phyloP scores from a whole-genome alignment of 2,797 vertebrate species.

The Enteromius radiatus region DNA sequence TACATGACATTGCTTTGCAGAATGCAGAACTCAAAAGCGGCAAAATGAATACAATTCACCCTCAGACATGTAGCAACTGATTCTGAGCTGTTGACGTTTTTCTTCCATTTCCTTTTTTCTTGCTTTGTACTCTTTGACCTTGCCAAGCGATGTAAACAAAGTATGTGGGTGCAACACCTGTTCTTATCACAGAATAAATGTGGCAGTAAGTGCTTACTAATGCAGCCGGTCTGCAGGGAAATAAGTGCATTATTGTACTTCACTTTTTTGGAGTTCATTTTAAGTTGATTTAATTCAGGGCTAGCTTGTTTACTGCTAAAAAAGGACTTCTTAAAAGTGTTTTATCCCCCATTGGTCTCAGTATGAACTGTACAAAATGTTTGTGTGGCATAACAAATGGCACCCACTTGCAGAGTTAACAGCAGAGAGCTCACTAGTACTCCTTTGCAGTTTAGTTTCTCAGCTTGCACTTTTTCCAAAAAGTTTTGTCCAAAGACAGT shows the following conservation, averaged over 20 bases:
- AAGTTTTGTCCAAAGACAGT: neutral
- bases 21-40: neutral
- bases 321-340: conserved; percentile 23
- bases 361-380: conserved; percentile 17
- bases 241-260: conserved; percentile 39
- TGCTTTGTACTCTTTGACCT: conserved; percentile 7
- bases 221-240: conserved; percentile 37
- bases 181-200: conserved; percentile 7
- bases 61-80: neutral
- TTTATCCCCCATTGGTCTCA: conserved; percentile 28
- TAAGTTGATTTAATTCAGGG: conserved; percentile 32
- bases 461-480: neutral
- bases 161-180: conserved; percentile 7
- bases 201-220: conserved; percentile 40
- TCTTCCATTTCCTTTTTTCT: neutral
- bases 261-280: conserved; percentile 33
- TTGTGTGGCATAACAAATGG: conserved; percentile 18
- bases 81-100: neutral
- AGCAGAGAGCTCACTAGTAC: neutral
- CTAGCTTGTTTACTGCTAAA: conserved; percentile 29
- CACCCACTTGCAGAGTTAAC: neutral
- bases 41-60: neutral
- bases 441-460: neutral
- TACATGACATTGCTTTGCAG: neutral
- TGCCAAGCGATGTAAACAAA: conserved; percentile 6